phyloP scores from a whole-genome alignment of 1,140 invertebrate genomes.

The Drosophila pandora region DNA sequence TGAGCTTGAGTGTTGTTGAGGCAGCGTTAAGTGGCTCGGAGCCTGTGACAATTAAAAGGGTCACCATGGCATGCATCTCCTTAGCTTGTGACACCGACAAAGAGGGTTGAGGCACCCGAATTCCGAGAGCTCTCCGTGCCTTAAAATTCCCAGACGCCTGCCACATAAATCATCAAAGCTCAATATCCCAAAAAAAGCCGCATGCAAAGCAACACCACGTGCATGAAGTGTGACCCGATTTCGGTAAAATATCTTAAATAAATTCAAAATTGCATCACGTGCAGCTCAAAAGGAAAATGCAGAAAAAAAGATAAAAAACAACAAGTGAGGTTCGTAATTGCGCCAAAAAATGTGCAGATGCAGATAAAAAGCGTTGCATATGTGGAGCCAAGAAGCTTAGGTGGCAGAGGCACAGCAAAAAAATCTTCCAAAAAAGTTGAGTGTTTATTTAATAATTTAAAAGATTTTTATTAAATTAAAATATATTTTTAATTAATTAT shows the following conservation, averaged over 20 bases:
- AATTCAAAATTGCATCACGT: conserved; percentile 61
- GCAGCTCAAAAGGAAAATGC: conserved; percentile 14
- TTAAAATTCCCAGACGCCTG: conserved; percentile 43
- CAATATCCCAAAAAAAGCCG: conserved; percentile 44
- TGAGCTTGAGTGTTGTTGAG: conserved; percentile 31
- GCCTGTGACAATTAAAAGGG: conserved; percentile 34
- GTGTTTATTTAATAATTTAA: no score
- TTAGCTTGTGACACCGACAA: conserved; percentile 8
- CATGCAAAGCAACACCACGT: conserved; percentile 49
- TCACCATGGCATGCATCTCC: conserved; percentile 18
- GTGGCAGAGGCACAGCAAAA: not conserved
- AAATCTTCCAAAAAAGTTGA: not conserved
- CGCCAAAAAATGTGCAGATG: conserved; percentile 25
- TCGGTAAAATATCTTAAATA: conserved; percentile 38
- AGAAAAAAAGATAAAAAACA: not conserved
- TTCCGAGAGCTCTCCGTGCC: conserved; percentile 29
- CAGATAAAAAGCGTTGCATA: conserved; percentile 1
- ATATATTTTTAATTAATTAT: not conserved
- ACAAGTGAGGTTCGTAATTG: conserved; percentile 50
- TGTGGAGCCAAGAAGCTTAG: conserved; percentile 1
- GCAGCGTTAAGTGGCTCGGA: conserved; percentile 28
- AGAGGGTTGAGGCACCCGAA: conserved; percentile 12
- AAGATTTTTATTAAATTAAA: no score
- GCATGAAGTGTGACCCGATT: conserved; percentile 67
- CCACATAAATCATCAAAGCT: conserved; percentile 59